These are phyloP conservation scores for Lophotriccus pileatus DNA, from an alignment of 2,797 vertebrate genomes.

Conservation along the genomic window DNA sequence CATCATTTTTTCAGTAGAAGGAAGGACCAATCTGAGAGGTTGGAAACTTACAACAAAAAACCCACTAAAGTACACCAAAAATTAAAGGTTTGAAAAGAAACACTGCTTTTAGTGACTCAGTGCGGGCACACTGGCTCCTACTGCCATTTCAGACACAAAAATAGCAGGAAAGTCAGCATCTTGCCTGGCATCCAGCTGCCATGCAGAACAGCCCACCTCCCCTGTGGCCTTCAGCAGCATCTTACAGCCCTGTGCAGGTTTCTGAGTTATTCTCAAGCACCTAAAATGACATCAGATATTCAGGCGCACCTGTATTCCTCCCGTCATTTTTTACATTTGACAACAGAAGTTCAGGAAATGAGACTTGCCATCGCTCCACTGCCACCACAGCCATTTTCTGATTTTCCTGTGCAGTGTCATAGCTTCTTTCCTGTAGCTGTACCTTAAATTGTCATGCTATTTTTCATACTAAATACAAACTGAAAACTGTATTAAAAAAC, in stretches of 20 bases:
- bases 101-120: not conserved
- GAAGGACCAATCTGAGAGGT: not conserved
- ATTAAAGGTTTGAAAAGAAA: not conserved
- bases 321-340: not conserved
- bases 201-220: not conserved
- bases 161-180: not conserved
- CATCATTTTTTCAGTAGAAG: not conserved
- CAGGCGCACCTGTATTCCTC: not conserved
- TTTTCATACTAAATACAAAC: not conserved
- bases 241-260: not conserved
- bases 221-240: accelerated
- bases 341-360: not conserved
- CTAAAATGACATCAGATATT: not conserved
- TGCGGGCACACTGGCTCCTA: not conserved
- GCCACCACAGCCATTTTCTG: not conserved
- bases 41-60: not conserved
- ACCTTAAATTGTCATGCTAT: not conserved
- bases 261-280: not conserved
- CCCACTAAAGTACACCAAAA: not conserved
- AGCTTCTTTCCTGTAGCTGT: not conserved
- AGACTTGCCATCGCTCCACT: not conserved
- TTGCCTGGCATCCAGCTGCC: not conserved
- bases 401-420: not conserved
- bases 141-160: not conserved
- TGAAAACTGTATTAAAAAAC: not conserved